Percentiles rank a stretch among this genome's conserved stretches.
Conservation (phyloP, 2,113 vertebrate species). For the Leptobrachium leishanense region DNA sequence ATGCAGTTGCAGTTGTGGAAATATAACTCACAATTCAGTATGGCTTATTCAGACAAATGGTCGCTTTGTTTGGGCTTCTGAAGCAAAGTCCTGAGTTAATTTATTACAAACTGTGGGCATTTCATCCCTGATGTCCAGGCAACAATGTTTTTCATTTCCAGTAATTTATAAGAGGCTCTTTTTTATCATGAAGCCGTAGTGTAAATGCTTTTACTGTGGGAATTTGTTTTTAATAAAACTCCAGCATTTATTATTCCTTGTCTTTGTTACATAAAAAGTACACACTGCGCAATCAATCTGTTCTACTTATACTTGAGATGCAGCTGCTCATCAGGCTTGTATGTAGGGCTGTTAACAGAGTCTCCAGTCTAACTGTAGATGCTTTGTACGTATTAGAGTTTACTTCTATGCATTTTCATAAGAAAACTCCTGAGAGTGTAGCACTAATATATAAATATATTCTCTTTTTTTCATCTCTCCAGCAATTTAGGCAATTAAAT, state of each 20-base stretch:
- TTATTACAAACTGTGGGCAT: conserved; percentile 93
- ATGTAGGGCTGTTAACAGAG: too few relatives aligned
- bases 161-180: conserved; percentile 83
- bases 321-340: neutral
- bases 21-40: conserved; percentile 90
- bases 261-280: conserved; percentile 78
- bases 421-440: too few relatives aligned
- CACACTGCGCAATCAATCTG: conserved; percentile 76
- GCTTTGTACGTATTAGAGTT: too few relatives aligned
- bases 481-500: too few relatives aligned
- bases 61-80: conserved; percentile 76
- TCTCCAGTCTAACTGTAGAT: too few relatives aligned
- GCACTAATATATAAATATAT: too few relatives aligned
- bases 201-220: conserved; percentile 84
- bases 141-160: conserved; percentile 86
- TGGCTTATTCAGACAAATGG: conserved; percentile 86
- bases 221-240: conserved; percentile 87
- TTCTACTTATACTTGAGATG: conserved; percentile 52
- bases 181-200: conserved; percentile 68
- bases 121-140: conserved; percentile 91
- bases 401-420: too few relatives aligned
- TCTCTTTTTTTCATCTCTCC: too few relatives aligned
- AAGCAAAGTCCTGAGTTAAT: conserved; percentile 86
- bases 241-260: conserved; percentile 75
- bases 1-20: conserved; percentile 91